Conservation (phyloP, 2,797 vertebrate species). For the Macrochelys suwanniensis region DNA sequence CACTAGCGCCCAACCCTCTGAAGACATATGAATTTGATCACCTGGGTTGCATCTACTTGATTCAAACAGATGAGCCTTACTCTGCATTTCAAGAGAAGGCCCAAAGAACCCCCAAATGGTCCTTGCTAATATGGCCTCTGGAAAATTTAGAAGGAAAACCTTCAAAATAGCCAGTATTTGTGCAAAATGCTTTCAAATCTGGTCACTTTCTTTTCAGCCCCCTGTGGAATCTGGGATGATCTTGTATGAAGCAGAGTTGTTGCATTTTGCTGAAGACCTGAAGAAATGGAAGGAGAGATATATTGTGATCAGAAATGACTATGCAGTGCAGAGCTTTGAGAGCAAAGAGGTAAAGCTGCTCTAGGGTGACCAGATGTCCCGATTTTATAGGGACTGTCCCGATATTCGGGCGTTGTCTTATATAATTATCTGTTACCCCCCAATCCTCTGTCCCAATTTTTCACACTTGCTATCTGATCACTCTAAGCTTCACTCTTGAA, state of each 20-base stretch:
- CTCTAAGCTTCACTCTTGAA: not conserved
- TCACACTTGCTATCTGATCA: too few relatives aligned
- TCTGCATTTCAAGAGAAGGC: not conserved
- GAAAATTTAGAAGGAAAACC: not conserved
- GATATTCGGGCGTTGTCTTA: too few relatives aligned
- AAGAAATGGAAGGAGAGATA: constrained; percentile 93
- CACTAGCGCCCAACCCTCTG: not conserved
- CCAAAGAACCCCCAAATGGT: not conserved
- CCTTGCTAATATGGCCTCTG: not conserved
- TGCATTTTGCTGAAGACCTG: constrained; percentile 85
- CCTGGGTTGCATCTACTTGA: not conserved
- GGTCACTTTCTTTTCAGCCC: constrained; percentile 76
- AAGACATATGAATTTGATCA: not conserved
- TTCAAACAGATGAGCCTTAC: not conserved
- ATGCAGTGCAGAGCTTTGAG: constrained; percentile 90
- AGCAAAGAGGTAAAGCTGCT: constrained; percentile 86
- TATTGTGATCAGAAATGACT: constrained; percentile 88
- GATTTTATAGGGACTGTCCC: too few relatives aligned
- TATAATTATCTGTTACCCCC: too few relatives aligned
- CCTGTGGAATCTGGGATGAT: constrained; percentile 72
- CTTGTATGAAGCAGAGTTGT: constrained; percentile 86
- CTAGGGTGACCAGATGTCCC: not conserved
- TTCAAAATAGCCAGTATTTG: not conserved
- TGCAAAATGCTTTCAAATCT: not conserved
- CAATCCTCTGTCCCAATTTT: too few relatives aligned